A percentile compares a stretch with the other conserved stretches of the same genome.
These are phyloP conservation scores for Phrynosoma platyrhinos DNA, from an alignment of 2,113 vertebrate genomes.

Conservation along the genomic window DNA sequence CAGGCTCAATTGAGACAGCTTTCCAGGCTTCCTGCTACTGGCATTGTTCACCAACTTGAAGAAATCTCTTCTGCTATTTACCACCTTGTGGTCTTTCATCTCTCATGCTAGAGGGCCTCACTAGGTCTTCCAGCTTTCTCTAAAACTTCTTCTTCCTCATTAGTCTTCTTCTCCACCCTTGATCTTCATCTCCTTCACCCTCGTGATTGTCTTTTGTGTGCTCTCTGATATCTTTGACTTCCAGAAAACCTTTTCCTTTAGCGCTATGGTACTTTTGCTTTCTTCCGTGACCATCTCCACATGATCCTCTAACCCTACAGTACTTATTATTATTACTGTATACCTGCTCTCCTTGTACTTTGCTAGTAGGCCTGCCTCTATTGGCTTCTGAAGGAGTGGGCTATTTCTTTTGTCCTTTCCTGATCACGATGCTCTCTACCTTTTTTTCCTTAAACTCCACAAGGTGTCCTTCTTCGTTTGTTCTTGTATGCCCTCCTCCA, in stretches of 20 bases:
- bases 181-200: slow-evolving; percentile 72
- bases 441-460: slow-evolving; percentile 49
- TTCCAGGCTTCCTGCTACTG: slow-evolving; percentile 44
- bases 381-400: slow-evolving; percentile 63
- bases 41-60: slow-evolving; percentile 60
- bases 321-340: slow-evolving; percentile 72
- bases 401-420: slow-evolving; percentile 63
- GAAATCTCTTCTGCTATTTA: slow-evolving; percentile 54
- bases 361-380: slow-evolving; percentile 60
- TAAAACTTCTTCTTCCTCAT: slow-evolving; percentile 59
- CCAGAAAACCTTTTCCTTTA: slow-evolving; percentile 66
- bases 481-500: slow-evolving; percentile 29
- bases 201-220: slow-evolving; percentile 57
- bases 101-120: slow-evolving; percentile 37
- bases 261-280: slow-evolving; percentile 67
- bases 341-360: slow-evolving; percentile 67
- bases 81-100: slow-evolving; percentile 58
- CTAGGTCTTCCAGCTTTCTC: slow-evolving; percentile 51
- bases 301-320: slow-evolving; percentile 69
- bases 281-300: slow-evolving; percentile 72
- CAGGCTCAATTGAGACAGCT: slow-evolving; percentile 9
- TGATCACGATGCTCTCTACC: slow-evolving; percentile 55
- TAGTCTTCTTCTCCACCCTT: slow-evolving; percentile 62
- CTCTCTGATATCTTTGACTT: slow-evolving; percentile 65
- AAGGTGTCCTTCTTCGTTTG: slow-evolving; percentile 58